These are phyloP conservation scores for Dysmachus trigonus DNA, from an alignment of 2,888 invertebrate species.

Conservation along the genomic window DNA sequence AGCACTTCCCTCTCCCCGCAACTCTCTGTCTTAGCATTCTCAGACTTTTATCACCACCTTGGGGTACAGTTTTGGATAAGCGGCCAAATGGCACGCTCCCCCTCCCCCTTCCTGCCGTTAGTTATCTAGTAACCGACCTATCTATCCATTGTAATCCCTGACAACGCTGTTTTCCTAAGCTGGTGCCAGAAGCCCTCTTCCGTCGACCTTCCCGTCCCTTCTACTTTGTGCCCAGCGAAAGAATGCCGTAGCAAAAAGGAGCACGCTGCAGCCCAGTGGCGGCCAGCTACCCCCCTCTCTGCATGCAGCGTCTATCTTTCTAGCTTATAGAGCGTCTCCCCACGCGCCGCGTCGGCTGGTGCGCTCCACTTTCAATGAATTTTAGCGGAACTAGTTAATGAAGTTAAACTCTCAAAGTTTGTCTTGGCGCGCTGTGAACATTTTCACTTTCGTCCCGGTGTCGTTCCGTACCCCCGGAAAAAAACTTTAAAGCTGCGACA, in stretches of 20 bases:
- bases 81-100: not conserved
- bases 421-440: conserved; percentile 10
- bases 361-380: conserved; percentile 38
- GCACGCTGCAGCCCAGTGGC: not conserved
- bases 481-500: not conserved
- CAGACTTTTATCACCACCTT: not conserved
- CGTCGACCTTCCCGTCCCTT: not conserved
- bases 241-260: not conserved
- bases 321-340: not conserved
- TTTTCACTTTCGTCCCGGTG: conserved; percentile 27
- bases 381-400: conserved; percentile 38
- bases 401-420: conserved; percentile 33
- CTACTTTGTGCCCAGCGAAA: not conserved
- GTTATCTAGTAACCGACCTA: not conserved
- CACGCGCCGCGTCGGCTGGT: not conserved
- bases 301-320: not conserved
- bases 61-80: not conserved
- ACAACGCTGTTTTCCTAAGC: not conserved
- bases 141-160: not conserved
- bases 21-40: not conserved
- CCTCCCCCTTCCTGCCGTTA: not conserved
- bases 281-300: not conserved
- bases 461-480: not conserved
- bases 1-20: not conserved
- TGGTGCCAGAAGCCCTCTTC: not conserved